Conservation (phyloP, 2,797 vertebrate species). For the Myotis vivesi region DNA sequence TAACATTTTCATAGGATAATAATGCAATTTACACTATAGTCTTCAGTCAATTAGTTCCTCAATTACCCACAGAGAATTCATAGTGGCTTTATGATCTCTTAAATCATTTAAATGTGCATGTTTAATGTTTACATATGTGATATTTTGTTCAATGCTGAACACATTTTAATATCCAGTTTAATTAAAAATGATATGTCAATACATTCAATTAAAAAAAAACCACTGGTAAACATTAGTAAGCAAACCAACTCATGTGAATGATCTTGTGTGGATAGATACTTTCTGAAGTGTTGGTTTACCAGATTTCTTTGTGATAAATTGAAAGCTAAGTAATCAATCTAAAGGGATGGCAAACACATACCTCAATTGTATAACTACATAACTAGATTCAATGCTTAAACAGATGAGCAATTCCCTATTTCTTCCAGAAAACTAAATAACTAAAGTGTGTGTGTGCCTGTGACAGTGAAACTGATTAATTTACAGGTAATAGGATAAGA, state of each 20-base stretch:
- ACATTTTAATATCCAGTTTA: neutral
- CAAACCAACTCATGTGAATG: neutral
- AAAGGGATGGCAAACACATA: neutral
- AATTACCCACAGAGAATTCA: neutral
- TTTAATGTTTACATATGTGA: neutral
- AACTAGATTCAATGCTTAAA: neutral
- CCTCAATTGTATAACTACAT: neutral
- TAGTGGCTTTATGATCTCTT: neutral
- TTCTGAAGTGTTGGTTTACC: neutral
- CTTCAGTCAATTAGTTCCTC: neutral
- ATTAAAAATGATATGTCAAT: conserved; percentile 29
- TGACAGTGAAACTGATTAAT: neutral
- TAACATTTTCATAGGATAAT: neutral
- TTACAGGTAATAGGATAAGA: conserved; percentile 37
- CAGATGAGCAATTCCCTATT: neutral
- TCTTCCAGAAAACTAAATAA: neutral
- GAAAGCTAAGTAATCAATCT: conserved; percentile 5
- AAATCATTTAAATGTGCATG: neutral
- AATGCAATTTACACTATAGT: neutral
- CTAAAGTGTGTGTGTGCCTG: neutral
- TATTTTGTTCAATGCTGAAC: neutral
- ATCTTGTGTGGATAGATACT: neutral
- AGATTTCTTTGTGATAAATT: neutral
- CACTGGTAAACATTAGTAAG: neutral
- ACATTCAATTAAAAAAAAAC: neutral